phyloP scores from a whole-genome alignment of 2,888 invertebrate genomes.

The Amphipoea oculea region DNA sequence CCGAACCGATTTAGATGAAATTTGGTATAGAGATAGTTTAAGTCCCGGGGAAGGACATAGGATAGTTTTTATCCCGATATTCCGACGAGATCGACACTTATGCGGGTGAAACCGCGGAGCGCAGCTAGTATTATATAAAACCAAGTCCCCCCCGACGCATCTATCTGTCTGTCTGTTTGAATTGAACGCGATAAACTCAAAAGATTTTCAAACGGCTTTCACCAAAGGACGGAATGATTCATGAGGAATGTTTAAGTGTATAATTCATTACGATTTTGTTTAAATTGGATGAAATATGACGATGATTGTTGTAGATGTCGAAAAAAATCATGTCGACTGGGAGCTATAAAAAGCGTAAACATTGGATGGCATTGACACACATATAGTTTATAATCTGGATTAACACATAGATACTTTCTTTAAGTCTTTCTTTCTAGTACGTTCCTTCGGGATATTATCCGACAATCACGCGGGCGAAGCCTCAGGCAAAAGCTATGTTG shows the following conservation, averaged over 20 bases:
- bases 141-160: neutral
- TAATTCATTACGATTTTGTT: neutral
- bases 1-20: no score
- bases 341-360: neutral
- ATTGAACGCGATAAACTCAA: neutral
- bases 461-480: neutral
- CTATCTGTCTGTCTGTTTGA: neutral
- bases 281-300: neutral
- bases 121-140: neutral
- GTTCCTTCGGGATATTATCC: neutral
- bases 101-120: no score
- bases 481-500: neutral
- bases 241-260: no score
- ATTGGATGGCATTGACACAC: neutral
- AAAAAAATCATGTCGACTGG: no score
- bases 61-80: no score
- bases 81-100: no score
- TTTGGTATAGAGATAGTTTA: no score
- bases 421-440: neutral
- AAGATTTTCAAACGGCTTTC: neutral
- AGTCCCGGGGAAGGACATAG: no score
- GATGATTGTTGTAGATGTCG: neutral
- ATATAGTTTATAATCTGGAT: neutral
- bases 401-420: neutral
- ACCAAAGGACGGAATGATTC: neutral